Conservation (phyloP, 2,888 invertebrate genomes). For the Troides oblongomaculatus region DNA sequence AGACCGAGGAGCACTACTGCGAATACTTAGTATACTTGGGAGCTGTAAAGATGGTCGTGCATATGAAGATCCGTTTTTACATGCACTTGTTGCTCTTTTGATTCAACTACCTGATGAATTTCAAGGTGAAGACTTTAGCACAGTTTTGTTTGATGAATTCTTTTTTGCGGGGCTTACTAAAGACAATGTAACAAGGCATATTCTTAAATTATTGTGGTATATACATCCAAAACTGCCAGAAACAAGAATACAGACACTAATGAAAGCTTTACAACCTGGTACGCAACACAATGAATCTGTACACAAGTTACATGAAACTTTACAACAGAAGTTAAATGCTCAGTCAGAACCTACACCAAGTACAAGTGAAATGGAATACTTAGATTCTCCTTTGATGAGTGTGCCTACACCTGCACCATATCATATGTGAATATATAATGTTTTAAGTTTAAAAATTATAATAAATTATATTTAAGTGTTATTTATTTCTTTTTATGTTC, state of each 20-base stretch:
- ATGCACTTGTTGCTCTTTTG: slow-evolving; percentile 91
- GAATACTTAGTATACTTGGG: slow-evolving; percentile 93
- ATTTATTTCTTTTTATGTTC: not conserved
- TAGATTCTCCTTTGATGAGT: slow-evolving; percentile 91
- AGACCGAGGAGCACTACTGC: slow-evolving; percentile 89
- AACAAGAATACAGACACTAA: slow-evolving; percentile 87
- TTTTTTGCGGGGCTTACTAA: slow-evolving; percentile 93
- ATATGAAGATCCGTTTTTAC: slow-evolving; percentile 96
- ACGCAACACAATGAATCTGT: slow-evolving; percentile 92
- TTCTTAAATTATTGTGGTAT: slow-evolving; percentile 94
- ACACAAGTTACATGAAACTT: slow-evolving; percentile 86
- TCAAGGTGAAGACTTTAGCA: slow-evolving; percentile 95
- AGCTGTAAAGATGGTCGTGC: slow-evolving; percentile 95
- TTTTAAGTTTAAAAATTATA: not conserved
- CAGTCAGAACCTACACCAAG: slow-evolving; percentile 83
- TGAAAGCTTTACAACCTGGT: slow-evolving; percentile 88
- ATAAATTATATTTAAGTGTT: not conserved
- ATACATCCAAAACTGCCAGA: slow-evolving; percentile 91
- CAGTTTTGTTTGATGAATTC: slow-evolving; percentile 96
- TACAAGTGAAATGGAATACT: slow-evolving; percentile 85
- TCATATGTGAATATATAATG: slow-evolving; percentile 53
- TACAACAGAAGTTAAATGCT: slow-evolving; percentile 88
- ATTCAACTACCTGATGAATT: slow-evolving; percentile 96
- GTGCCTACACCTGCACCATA: slow-evolving; percentile 88
- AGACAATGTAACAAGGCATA: slow-evolving; percentile 95